Percentiles rank a stretch among this genome's conserved stretches.
Evolutionary conservation across 1,140 invertebrate species (phyloP).

Genomic region (Glossosoma conforme): DNA sequence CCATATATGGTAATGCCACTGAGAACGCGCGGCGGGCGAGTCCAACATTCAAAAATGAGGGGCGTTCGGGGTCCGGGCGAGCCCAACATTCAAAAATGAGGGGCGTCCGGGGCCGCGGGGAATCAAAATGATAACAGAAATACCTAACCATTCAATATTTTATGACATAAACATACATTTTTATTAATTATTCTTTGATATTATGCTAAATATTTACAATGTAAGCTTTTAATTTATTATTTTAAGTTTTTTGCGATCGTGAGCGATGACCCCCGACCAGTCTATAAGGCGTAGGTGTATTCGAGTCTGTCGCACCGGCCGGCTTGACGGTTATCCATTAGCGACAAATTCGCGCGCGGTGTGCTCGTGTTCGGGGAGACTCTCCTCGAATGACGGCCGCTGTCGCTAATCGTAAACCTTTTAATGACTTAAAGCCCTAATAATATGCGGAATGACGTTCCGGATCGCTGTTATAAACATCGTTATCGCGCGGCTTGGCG

Average conservation of each 20-base stretch:
- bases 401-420: constrained; percentile 11
- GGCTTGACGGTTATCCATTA: constrained; percentile 22
- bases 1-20: constrained; percentile 26
- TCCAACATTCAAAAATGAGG: too few species aligned
- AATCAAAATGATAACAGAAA: too few species aligned
- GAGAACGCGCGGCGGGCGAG: constrained; percentile 12
- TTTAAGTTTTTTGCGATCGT: too few species aligned
- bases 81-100: constrained; percentile 17
- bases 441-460: constrained; percentile 13
- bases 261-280: constrained; percentile 11
- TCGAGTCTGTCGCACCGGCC: constrained; percentile 13
- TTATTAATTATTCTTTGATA: too few species aligned
- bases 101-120: too few species aligned
- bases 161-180: too few species aligned
- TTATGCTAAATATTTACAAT: too few species aligned
- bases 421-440: too few species aligned
- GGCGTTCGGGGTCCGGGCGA: constrained; percentile 11
- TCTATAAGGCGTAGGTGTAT: constrained; percentile 16
- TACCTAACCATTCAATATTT: too few species aligned
- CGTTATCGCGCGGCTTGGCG: constrained; percentile 10
- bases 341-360: constrained; percentile 24
- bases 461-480: constrained; percentile 13
- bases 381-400: constrained; percentile 4
- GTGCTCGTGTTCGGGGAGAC: constrained; percentile 17
- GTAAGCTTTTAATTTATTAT: too few species aligned